Percentiles rank a stretch among this genome's conserved stretches.
These are phyloP conservation scores for Hylyphantes graminicola DNA, from an alignment of 1,140 invertebrate genomes.

Conservation along the genomic window DNA sequence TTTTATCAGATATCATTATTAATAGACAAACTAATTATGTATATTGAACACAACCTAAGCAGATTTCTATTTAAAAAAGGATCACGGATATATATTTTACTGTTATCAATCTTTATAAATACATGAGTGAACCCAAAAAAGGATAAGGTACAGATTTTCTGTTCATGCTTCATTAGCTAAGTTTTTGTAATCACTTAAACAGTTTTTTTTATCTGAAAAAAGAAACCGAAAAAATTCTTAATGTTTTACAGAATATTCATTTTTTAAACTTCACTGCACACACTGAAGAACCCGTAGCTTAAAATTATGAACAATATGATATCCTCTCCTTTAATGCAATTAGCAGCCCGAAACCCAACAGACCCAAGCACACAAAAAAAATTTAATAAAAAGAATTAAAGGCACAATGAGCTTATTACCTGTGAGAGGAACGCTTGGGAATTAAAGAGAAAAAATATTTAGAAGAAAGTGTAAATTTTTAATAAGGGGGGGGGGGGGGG, in stretches of 20 bases:
- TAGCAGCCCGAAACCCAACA: conserved; percentile 34
- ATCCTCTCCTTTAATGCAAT: conserved; percentile 29
- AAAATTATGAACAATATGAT: conserved; percentile 25
- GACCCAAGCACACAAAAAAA: not conserved
- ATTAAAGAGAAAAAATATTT: conserved; percentile 13
- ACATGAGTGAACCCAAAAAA: too few relatives aligned
- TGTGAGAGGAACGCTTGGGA: conserved; percentile 22
- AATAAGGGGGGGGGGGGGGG: too few relatives aligned
- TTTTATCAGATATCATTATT: too few relatives aligned
- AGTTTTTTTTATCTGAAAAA: not conserved
- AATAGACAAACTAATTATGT: too few relatives aligned
- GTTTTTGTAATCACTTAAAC: too few relatives aligned
- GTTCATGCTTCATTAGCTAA: too few relatives aligned
- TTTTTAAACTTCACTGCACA: conserved; percentile 30
- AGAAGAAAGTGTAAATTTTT: conserved; percentile 34
- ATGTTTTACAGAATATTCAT: conserved; percentile 10
- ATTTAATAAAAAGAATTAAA: conserved; percentile 43
- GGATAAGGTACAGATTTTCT: too few relatives aligned
- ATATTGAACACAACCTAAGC: too few relatives aligned
- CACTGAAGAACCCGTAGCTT: not conserved
- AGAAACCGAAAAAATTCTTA: not conserved
- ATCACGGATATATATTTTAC: too few relatives aligned
- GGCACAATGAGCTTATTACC: conserved; percentile 37
- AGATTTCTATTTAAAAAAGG: too few relatives aligned
- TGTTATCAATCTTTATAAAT: too few relatives aligned